Conservation (phyloP, 1,140 invertebrate genomes). For the Delia radicum region DNA sequence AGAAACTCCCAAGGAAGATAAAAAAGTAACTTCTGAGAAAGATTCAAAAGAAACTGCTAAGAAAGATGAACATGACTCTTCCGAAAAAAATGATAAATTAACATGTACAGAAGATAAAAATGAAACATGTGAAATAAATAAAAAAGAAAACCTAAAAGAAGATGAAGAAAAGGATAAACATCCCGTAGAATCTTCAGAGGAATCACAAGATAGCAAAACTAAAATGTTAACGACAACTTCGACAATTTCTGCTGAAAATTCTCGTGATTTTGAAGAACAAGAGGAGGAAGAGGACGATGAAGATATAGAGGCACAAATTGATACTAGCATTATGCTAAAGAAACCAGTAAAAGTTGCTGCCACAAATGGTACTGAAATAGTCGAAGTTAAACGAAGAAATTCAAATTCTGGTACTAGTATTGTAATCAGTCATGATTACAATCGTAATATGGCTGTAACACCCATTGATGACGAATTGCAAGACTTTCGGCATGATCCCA, state of each 20-base stretch:
- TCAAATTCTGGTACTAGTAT: conserved; percentile 28
- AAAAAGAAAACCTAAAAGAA: neutral
- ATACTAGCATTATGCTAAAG: conserved; percentile 47
- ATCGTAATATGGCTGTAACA: neutral
- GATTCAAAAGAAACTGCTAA: too few species aligned
- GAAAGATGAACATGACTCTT: too few species aligned
- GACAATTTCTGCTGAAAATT: neutral
- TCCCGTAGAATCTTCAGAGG: neutral
- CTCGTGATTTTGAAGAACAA: neutral
- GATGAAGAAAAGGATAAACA: neutral
- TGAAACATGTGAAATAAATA: conserved; percentile 11
- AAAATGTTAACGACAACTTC: neutral
- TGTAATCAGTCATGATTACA: conserved; percentile 29
- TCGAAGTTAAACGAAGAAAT: conserved; percentile 7
- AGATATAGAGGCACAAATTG: conserved; percentile 49
- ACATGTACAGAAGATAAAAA: too few species aligned
- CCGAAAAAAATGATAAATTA: neutral
- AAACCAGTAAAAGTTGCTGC: conserved; percentile 28
- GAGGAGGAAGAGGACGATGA: too few species aligned
- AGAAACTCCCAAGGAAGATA: too few species aligned
- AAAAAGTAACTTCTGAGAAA: too few species aligned
- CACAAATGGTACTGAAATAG: neutral
- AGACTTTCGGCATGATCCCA: conserved; percentile 31
- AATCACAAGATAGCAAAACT: neutral
- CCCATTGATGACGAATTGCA: conserved; percentile 36